Evolutionary conservation across 2,113 vertebrate species (phyloP).

Genomic region (Podarcis muralis): DNA sequence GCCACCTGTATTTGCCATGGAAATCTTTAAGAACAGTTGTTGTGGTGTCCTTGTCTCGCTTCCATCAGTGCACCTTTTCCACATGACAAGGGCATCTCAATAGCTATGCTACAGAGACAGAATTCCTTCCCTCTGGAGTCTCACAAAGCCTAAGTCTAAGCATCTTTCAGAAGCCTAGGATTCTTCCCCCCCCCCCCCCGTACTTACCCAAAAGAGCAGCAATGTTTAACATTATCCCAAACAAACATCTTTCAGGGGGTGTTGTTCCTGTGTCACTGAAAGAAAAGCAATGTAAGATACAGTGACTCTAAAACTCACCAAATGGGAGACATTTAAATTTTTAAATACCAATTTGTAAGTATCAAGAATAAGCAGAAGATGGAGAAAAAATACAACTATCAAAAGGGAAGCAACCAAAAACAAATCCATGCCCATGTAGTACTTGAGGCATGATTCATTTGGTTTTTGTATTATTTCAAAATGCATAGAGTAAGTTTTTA

Average conservation of each 20-base stretch:
- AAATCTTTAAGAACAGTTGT: neutral
- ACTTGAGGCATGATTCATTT: neutral
- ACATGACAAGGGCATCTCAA: neutral
- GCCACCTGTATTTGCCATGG: neutral
- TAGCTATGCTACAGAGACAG: neutral
- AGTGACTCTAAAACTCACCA: neutral
- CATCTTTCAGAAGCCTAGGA: neutral
- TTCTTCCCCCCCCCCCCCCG: neutral
- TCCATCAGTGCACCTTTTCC: neutral
- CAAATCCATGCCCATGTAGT: neutral
- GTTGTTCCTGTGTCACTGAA: slow-evolving; percentile 89
- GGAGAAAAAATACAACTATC: neutral
- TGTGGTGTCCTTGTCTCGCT: neutral
- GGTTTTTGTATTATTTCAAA: neutral
- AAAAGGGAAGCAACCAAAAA: neutral
- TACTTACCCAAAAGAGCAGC: slow-evolving; percentile 88
- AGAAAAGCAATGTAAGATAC: slow-evolving; percentile 51
- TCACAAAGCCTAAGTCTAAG: neutral
- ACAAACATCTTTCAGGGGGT: slow-evolving; percentile 91
- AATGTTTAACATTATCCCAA: slow-evolving; percentile 92
- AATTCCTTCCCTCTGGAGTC: neutral
- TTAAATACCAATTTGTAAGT: neutral
- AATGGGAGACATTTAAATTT: neutral
- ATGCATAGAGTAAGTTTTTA: neutral
- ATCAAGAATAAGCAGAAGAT: neutral